Evolutionary conservation across 1,140 invertebrate species (phyloP).

Genomic region (Drosophila ogumai): DNA sequence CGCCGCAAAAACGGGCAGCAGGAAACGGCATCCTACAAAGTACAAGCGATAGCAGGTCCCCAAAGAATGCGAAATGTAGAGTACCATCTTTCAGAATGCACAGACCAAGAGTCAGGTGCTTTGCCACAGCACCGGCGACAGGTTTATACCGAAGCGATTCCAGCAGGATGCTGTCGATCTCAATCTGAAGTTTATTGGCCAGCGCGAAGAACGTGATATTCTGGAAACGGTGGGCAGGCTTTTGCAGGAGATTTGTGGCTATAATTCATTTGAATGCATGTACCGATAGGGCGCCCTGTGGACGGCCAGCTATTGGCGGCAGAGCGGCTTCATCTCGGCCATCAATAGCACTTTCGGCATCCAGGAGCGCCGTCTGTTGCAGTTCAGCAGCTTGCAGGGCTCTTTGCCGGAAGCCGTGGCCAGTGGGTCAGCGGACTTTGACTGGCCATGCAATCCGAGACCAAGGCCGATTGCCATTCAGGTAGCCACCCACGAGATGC

Average conservation of each 20-base stretch:
- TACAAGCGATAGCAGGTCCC: not conserved
- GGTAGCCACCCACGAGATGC: slow-evolving; percentile 75
- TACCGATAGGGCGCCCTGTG: slow-evolving; percentile 20
- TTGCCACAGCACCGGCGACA: slow-evolving; percentile 51
- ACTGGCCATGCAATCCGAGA: slow-evolving; percentile 74
- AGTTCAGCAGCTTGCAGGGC: slow-evolving; percentile 53
- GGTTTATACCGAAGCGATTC: slow-evolving; percentile 77
- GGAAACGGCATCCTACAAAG: slow-evolving; percentile 52
- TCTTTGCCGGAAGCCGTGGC: not conserved
- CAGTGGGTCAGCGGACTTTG: slow-evolving; percentile 22
- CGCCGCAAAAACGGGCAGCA: slow-evolving; percentile 59
- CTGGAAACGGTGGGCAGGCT: slow-evolving; percentile 49
- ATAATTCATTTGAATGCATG: not conserved
- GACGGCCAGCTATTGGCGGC: slow-evolving; percentile 64
- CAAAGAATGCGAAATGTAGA: not conserved
- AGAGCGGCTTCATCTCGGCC: slow-evolving; percentile 48
- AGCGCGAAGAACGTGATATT: slow-evolving; percentile 60
- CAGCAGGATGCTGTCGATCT: slow-evolving; percentile 37
- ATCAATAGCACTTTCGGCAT: slow-evolving; percentile 61
- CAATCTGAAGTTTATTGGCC: slow-evolving; percentile 63
- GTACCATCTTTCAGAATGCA: slow-evolving; percentile 12
- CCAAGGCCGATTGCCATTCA: slow-evolving; percentile 56
- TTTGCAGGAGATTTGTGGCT: not conserved
- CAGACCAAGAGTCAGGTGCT: slow-evolving; percentile 1
- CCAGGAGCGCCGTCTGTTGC: slow-evolving; percentile 47